A percentile compares a stretch with the other conserved stretches of the same genome.
Evolutionary conservation across 2,797 vertebrate genomes (phyloP).

Genomic region (Enteromius paludinosus): DNA sequence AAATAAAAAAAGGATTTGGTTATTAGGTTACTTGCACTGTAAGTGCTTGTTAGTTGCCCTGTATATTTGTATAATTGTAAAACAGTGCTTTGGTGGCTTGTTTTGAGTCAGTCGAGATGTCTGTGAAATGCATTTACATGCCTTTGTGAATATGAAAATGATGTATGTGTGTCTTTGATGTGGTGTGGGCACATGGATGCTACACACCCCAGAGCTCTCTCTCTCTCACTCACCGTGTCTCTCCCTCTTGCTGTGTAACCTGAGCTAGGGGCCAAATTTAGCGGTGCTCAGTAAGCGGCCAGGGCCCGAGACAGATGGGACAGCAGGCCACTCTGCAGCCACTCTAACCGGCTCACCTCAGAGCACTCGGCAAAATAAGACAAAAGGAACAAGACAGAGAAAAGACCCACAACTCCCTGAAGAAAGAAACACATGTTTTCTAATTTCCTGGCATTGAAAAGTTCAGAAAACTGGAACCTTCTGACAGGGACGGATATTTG

Average conservation of each 20-base stretch:
- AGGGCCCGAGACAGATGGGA: constrained; percentile 88
- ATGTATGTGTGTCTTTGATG: constrained; percentile 26
- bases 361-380: constrained; percentile 64
- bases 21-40: background rate
- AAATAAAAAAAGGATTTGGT: background rate
- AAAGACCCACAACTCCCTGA: constrained; percentile 60
- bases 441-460: constrained; percentile 44
- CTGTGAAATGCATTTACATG: constrained; percentile 36
- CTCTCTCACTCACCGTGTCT: constrained; percentile 74
- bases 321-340: constrained; percentile 78
- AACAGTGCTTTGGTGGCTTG: background rate
- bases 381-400: constrained; percentile 16
- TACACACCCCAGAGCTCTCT: constrained; percentile 39
- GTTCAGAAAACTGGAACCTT: constrained; percentile 66
- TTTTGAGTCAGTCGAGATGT: constrained; percentile 22
- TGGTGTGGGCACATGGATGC: constrained; percentile 52
- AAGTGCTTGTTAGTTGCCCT: background rate
- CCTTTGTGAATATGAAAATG: constrained; percentile 27
- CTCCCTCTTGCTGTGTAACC: constrained; percentile 87
- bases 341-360: constrained; percentile 65
- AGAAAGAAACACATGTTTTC: constrained; percentile 62
- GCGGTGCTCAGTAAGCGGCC: constrained; percentile 82
- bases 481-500: constrained; percentile 58
- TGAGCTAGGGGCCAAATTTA: constrained; percentile 96
- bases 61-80: background rate